Evolutionary conservation across 2,888 invertebrate species (phyloP), one percentile per base, ranked within the genome.

Genomic region (Urechis unicinctus): DNA sequence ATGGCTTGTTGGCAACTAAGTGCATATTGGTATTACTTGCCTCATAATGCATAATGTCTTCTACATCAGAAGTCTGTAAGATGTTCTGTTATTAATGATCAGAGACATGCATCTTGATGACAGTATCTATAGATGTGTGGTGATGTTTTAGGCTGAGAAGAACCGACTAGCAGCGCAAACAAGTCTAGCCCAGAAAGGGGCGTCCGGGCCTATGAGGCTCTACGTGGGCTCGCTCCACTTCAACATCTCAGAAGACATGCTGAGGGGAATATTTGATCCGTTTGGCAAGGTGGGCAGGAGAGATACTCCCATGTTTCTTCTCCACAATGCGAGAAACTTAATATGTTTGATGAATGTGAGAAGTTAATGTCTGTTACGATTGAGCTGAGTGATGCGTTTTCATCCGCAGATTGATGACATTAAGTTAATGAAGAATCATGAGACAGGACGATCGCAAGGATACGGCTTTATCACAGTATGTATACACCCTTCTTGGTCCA

Each of bases 161-260:
- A 83, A 82, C 65, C 71, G 83, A 55, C 68, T 74, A 24, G 79
- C 79, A n/a, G 67, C 73, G 6, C 67, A 72, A n/a, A 69, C 71
- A 28, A 61, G 57, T 4, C 66, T 64, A 24, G 59, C 69, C 17
- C 49, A 67, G 21, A 61, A 66, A 44, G 70, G 69, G 47, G 65
- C 64, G 31, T 60, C 53, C 31, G 96, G 97, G 22, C 97, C 97
- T 1, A 94, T 97, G 86, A 85, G 95, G 69, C 81, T 98, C 6
- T 97, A 97, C 80, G 95, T 98, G 54, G 97, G 97, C 30, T 96
- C 96, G 22, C 81, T 98, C 55, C 97, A 98, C 80, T 96, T 95
- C 75, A 96, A 97, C 78, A 97, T 98, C 65, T 95, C 93, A 5
- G 97, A 98, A 81, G 97, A 97, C 63, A 99, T 99, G 98, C 81